Percentiles rank a stretch among this genome's conserved stretches.
Conservation (phyloP, 2,797 vertebrate species). For the Bucorvus abyssinicus region DNA sequence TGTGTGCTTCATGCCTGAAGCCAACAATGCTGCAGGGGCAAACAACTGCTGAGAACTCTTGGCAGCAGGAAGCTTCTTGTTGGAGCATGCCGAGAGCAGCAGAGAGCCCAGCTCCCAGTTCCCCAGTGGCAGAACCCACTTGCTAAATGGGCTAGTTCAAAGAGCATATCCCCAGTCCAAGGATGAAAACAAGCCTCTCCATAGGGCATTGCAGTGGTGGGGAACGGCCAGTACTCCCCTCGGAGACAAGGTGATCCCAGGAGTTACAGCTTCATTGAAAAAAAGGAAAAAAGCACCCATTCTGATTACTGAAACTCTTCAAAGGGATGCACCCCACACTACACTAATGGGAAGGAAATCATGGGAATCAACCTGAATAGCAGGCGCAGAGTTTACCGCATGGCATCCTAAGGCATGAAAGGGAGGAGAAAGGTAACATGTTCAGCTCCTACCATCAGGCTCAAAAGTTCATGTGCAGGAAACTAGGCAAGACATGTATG, state of each 20-base stretch:
- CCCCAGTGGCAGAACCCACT: neutral
- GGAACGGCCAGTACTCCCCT: accelerated
- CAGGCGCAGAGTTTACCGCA: neutral
- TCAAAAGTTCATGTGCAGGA: neutral
- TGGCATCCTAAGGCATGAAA: neutral
- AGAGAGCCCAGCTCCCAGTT: neutral
- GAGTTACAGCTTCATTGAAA: neutral
- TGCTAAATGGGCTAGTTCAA: neutral
- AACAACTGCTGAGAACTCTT: neutral
- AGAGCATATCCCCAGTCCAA: neutral
- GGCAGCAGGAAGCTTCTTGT: neutral
- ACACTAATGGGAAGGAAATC: neutral
- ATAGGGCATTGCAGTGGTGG: neutral
- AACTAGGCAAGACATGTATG: neutral
- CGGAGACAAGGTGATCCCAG: neutral
- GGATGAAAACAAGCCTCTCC: neutral
- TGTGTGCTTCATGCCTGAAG: neutral
- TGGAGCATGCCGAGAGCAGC: neutral
- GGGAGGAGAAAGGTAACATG: neutral
- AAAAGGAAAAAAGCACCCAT: accelerated
- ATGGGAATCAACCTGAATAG: neutral
- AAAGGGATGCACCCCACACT: neutral
- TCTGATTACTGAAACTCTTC: neutral
- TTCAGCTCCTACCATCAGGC: neutral
- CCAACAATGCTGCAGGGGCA: constrained; percentile 7